Evolutionary conservation across 2,888 invertebrate species (phyloP).

Genomic region (Deroplatys truncata): DNA sequence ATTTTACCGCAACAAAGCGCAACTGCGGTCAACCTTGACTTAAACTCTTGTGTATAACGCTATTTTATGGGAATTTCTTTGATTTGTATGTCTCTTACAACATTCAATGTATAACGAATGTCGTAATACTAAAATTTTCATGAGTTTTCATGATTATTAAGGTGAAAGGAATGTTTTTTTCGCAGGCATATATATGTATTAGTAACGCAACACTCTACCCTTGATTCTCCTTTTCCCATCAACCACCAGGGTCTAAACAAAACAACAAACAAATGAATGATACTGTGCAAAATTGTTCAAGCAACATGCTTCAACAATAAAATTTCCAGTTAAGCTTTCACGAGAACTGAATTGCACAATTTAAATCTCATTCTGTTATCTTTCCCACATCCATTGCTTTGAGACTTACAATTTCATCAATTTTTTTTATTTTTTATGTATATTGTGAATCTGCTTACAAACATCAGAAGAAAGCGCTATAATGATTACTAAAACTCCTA

Average conservation of each 20-base stretch:
- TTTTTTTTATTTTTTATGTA: neutral
- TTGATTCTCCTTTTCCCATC: neutral
- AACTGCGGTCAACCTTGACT: neutral
- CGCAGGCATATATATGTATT: neutral
- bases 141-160: neutral
- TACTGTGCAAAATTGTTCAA: neutral
- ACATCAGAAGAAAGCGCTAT: neutral
- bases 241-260: neutral
- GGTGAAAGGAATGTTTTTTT: neutral
- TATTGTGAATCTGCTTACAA: neutral
- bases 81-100: neutral
- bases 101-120: neutral
- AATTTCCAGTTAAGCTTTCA: neutral
- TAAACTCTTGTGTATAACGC: neutral
- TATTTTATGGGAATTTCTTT: neutral
- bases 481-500: neutral
- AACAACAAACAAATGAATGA: neutral
- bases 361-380: neutral
- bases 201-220: neutral
- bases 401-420: neutral
- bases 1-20: slow-evolving; percentile 21
- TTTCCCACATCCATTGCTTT: neutral
- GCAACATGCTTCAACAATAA: neutral
- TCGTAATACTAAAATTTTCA: neutral
- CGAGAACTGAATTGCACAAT: neutral